Conservation (phyloP, 2,888 invertebrate species). For the Morpho deidamia region DNA sequence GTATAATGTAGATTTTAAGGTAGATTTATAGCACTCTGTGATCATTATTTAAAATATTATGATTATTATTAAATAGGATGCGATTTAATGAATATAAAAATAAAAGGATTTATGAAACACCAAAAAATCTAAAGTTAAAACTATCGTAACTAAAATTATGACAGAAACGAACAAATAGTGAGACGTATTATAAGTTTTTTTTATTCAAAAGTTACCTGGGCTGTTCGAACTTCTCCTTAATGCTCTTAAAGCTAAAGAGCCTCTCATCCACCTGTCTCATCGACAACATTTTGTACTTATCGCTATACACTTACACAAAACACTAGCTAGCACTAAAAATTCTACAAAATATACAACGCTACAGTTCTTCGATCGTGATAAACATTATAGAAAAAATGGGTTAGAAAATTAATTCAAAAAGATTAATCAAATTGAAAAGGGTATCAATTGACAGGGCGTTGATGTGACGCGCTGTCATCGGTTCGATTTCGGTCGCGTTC, state of each 20-base stretch:
- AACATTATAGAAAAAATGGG: not conserved
- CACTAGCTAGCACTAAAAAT: constrained; percentile 9
- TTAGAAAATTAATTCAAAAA: constrained; percentile 5
- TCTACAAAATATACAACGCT: constrained; percentile 3
- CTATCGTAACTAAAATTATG: too few relatives aligned
- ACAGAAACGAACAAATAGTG: too few relatives aligned
- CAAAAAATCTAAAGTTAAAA: too few relatives aligned
- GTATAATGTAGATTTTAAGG: too few relatives aligned
- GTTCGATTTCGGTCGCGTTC: constrained; percentile 36
- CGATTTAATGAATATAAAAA: not conserved
- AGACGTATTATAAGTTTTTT: not conserved
- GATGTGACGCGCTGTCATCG: constrained; percentile 30
- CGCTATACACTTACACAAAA: constrained; percentile 23
- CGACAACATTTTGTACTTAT: constrained; percentile 49
- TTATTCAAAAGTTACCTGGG: constrained; percentile 45
- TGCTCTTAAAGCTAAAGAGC: constrained; percentile 56
- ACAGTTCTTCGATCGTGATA: not conserved
- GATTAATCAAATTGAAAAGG: constrained; percentile 1
- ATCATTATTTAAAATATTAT: too few relatives aligned
- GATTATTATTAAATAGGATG: too few relatives aligned
- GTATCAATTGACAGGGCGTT: constrained; percentile 13
- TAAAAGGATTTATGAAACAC: not conserved
- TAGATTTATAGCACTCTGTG: too few relatives aligned
- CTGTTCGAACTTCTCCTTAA: constrained; percentile 64
- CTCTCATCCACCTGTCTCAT: constrained; percentile 51